Conservation (phyloP, 2,797 vertebrate genomes). For the Holocentrus rufus region DNA sequence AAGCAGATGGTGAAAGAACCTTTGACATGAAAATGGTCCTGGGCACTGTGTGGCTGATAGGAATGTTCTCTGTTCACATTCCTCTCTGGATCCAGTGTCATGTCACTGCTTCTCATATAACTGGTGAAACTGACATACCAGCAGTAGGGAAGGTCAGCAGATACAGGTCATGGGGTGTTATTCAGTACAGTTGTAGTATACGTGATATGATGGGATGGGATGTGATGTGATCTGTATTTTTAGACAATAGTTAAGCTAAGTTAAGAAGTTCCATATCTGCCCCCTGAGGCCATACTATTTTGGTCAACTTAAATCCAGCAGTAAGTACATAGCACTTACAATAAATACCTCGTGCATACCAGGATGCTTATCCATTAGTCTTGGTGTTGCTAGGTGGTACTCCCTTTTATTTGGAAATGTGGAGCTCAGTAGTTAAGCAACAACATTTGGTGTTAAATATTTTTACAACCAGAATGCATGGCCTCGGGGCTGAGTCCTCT, state of each 20-base stretch:
- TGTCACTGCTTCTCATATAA: conserved; percentile 44
- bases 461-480: conserved; percentile 18
- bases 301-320: background rate
- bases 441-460: conserved; percentile 50
- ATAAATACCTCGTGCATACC: conserved; percentile 17
- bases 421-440: conserved; percentile 64
- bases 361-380: conserved; percentile 29
- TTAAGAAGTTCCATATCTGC: conserved; percentile 1
- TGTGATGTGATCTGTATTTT: background rate
- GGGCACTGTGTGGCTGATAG: conserved; percentile 17
- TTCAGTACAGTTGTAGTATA: conserved; percentile 25
- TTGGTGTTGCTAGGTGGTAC: conserved; percentile 64
- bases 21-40: conserved; percentile 29
- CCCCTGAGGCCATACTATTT: conserved; percentile 22
- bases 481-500: conserved; percentile 31
- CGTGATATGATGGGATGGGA: background rate
- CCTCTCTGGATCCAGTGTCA: conserved; percentile 47
- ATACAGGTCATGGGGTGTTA: conserved; percentile 30
- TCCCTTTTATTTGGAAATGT: conserved; percentile 49
- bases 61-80: conserved; percentile 37
- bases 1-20: conserved; percentile 19
- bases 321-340: conserved; percentile 30
- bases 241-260: background rate
- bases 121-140: conserved; percentile 36
- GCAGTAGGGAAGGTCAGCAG: conserved; percentile 31